Evolutionary conservation across 2,888 invertebrate species (phyloP), one percentile per base, ranked within the genome.

Genomic region (Sepiola atlantica): DNA sequence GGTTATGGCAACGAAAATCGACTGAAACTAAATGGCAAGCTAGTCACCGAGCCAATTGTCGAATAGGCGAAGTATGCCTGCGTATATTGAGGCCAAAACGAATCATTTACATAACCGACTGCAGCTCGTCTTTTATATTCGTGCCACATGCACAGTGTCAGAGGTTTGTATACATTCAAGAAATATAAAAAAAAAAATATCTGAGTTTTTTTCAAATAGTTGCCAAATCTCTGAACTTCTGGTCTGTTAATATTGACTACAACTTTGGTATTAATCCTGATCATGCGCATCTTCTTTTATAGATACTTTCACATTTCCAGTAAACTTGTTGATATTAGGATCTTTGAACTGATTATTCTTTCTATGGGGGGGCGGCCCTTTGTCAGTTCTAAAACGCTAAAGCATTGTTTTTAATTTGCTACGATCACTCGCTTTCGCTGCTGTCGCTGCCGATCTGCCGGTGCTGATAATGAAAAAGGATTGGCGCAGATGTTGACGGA

Each of bases 401-500:
- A 77, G 14, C 12, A n/a, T 18, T n/a, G 16, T 77, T 77, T n/a
- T 77, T 77, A n/a, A 77, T 77, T 77, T n/a, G n/a, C 77, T 77
- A 2, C 77, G n/a, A 10, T n/a, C 77, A 14, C 3, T 14, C n/a
- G n/a, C 77, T 45, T 45, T 45, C n/a, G 77, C n/a, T 12, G 32
- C 77, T 12, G n/a, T n/a, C 14, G 77, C n/a, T 28, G 0, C 77
- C 8, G 77, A 14, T 32, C 14, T 16, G n/a, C n/a, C n/a, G 32
- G 32, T 77, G 16, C 32, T 77, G 77, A 77, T 77, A 77, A 77
- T 77, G n/a, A 77, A 8, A 45, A 77, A 77, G 77, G 16, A 77
- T 77, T 77, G 77, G 16, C 77, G 77, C n/a, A 77, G 77, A 77
- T 77, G 77, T 77, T 77, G 77, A 77, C 77, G 77, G n/a, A 77